These are phyloP conservation scores for Neogale vison DNA, from an alignment of 2,113 vertebrate species.

Conservation along the genomic window DNA sequence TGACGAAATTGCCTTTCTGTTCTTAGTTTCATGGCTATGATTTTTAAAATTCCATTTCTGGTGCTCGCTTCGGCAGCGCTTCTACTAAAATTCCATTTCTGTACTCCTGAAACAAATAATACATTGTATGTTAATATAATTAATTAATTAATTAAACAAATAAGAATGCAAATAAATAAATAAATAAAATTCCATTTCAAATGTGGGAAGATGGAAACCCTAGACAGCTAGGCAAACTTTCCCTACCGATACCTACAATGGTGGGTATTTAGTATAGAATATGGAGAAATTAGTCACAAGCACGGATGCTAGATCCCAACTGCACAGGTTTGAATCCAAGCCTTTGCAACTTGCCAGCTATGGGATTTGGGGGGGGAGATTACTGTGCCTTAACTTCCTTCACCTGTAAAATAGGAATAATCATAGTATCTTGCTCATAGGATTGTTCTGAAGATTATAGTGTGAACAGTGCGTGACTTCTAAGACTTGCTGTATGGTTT, in stretches of 20 bases:
- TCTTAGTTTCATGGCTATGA: not conserved
- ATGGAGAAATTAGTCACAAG: not conserved
- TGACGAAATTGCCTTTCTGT: not conserved
- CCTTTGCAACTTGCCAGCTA: not conserved
- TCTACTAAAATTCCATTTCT: not conserved
- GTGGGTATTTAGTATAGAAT: not conserved
- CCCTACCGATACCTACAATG: not conserved
- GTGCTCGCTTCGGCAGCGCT: too few relatives aligned
- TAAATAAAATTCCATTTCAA: not conserved
- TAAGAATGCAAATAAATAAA: too few relatives aligned
- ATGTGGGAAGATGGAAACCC: not conserved
- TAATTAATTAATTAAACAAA: too few relatives aligned
- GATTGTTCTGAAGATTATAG: not conserved
- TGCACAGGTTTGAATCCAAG: not conserved
- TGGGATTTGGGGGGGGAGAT: not conserved
- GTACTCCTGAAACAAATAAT: too few relatives aligned
- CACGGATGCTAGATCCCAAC: not conserved
- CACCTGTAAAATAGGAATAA: not conserved
- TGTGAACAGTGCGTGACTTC: not conserved
- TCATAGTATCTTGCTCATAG: not conserved
- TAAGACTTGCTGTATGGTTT: not conserved
- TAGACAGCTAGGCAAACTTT: not conserved
- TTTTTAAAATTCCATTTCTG: not conserved
- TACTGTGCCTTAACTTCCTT: not conserved
- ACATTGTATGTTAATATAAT: too few relatives aligned